Evolutionary conservation across 2,797 vertebrate genomes (phyloP).

Genomic region (Diceros bicornis): DNA sequence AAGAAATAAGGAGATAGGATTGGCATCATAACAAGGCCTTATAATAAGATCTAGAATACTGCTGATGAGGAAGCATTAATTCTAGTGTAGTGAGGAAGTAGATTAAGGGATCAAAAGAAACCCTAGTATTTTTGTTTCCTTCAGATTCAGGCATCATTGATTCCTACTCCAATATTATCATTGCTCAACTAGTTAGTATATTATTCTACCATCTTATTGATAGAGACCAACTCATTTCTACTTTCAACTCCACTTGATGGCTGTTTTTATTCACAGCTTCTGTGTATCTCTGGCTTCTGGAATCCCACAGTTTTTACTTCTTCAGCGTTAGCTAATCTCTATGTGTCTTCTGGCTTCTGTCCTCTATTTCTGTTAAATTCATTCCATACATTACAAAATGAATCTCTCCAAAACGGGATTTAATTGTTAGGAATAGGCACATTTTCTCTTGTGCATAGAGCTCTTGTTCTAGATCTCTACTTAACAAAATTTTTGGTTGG

Average conservation of each 20-base stretch:
- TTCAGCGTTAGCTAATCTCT: neutral
- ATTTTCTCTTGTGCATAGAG: neutral
- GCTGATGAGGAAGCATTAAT: neutral
- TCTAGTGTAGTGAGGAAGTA: neutral
- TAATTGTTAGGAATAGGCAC: neutral
- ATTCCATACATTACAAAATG: neutral
- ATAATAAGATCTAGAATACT: neutral
- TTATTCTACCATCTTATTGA: neutral
- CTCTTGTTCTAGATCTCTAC: neutral
- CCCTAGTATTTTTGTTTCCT: neutral
- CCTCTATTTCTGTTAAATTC: neutral
- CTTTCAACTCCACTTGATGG: neutral
- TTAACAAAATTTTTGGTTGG: neutral
- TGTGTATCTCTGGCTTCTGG: neutral
- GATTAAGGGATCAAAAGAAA: neutral
- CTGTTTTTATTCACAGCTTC: neutral
- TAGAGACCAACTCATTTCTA: neutral
- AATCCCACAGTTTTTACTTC: neutral
- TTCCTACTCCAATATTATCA: neutral
- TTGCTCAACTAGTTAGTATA: neutral
- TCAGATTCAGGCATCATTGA: neutral
- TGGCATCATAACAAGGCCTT: neutral
- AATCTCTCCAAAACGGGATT: neutral
- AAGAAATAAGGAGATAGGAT: neutral
- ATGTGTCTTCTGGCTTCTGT: neutral